Conservation (phyloP, 2,888 invertebrate species). For the Lottia scabra region DNA sequence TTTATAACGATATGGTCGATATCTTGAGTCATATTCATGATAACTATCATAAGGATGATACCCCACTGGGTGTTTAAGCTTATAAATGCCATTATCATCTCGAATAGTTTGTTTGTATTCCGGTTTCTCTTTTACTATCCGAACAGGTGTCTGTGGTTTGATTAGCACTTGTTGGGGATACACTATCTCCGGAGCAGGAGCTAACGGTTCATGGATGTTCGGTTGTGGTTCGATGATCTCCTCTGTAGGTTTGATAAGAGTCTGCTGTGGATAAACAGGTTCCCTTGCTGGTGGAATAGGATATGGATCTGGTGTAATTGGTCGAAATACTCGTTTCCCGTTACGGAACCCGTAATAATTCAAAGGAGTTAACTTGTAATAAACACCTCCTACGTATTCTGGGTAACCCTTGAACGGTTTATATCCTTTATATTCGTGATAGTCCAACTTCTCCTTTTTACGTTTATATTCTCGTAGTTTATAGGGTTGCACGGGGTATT, state of each 20-base stretch:
- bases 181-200: background rate
- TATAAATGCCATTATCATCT: background rate
- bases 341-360: background rate
- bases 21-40: background rate
- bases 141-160: background rate
- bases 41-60: background rate
- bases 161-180: background rate
- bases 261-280: background rate
- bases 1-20: background rate
- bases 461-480: background rate
- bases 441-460: background rate
- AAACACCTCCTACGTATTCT: background rate
- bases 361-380: background rate
- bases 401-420: background rate
- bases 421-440: background rate
- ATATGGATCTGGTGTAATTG: background rate
- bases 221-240: background rate
- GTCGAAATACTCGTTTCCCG: background rate
- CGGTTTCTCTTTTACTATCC: background rate
- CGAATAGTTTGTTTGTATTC: background rate
- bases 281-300: background rate
- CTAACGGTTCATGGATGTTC: background rate
- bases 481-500: background rate
- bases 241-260: background rate
- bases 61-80: background rate